A percentile compares a stretch with the other conserved stretches of the same genome.
phyloP scores from a whole-genome alignment of 2,113 vertebrate genomes.

The Cyanoderma ruficeps region DNA sequence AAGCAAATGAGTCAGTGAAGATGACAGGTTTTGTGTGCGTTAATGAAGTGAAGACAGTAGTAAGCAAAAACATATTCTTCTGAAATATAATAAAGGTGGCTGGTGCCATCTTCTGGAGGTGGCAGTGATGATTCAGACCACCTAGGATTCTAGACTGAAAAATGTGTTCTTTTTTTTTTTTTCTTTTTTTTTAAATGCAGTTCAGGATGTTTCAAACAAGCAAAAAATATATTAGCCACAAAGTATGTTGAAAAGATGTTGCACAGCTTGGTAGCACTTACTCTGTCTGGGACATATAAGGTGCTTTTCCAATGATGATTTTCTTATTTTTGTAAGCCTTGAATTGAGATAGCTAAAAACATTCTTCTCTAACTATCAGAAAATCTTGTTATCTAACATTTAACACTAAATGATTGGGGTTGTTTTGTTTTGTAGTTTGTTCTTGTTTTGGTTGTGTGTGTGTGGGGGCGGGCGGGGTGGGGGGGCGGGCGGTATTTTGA shows the following conservation, averaged over 20 bases:
- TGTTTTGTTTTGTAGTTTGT: neutral
- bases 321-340: neutral
- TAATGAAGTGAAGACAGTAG: neutral
- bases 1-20: neutral
- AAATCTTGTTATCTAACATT: neutral
- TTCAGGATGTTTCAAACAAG: neutral
- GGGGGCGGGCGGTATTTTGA: neutral
- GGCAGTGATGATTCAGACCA: neutral
- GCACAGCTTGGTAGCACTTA: neutral
- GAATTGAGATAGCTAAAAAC: neutral
- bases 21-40: neutral
- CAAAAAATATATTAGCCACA: neutral
- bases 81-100: neutral
- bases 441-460: neutral
- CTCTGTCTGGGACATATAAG: neutral
- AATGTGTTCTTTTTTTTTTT: neutral
- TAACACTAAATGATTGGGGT: neutral
- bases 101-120: slow-evolving; percentile 57
- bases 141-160: neutral
- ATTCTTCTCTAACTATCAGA: neutral
- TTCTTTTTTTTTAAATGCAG: neutral
- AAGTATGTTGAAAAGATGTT: neutral
- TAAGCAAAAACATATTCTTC: neutral
- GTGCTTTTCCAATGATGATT: neutral
- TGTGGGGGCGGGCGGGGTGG: fast-evolving